These are phyloP conservation scores for Pseudoatta argentina DNA, from an alignment of 1,140 invertebrate genomes.

Conservation along the genomic window DNA sequence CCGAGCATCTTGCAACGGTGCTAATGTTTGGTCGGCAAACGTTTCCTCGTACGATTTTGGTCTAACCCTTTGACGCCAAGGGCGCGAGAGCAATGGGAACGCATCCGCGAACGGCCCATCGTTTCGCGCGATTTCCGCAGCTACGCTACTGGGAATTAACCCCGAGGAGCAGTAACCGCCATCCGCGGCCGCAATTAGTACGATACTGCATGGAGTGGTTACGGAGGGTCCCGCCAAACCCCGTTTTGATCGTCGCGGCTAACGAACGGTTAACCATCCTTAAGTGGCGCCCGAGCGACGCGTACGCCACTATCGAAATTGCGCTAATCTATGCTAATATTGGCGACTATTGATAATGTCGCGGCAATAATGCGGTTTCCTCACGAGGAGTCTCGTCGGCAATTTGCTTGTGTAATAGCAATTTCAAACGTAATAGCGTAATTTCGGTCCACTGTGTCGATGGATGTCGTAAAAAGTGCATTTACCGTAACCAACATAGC, in stretches of 20 bases:
- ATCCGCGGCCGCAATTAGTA: conserved; percentile 85
- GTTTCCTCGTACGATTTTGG: conserved; percentile 71
- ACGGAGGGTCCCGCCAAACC: conserved; percentile 73
- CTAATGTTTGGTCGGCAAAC: conserved; percentile 73
- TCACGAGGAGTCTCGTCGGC: conserved; percentile 12
- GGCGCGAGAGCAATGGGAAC: conserved; percentile 64
- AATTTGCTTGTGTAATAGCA: conserved; percentile 39
- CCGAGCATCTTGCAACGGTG: conserved; percentile 80
- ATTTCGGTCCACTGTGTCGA: conserved; percentile 27
- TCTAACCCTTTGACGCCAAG: conserved; percentile 80
- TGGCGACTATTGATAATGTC: conserved; percentile 55
- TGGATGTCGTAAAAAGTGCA: neutral
- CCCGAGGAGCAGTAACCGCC: conserved; percentile 83
- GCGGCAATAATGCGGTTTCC: conserved; percentile 10
- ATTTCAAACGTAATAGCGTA: conserved; percentile 36
- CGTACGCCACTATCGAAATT: conserved; percentile 40
- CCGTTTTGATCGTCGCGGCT: conserved; percentile 77
- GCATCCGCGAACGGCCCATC: neutral
- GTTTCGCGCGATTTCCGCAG: conserved; percentile 47
- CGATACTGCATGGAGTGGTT: conserved; percentile 84
- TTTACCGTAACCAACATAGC: neutral
- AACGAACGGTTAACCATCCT: conserved; percentile 79
- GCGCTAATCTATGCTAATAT: conserved; percentile 57
- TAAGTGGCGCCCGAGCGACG: conserved; percentile 64
- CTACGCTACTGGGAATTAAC: conserved; percentile 83